Evolutionary conservation across 2,888 invertebrate species (phyloP).

Genomic region (Papilio demoleus): DNA sequence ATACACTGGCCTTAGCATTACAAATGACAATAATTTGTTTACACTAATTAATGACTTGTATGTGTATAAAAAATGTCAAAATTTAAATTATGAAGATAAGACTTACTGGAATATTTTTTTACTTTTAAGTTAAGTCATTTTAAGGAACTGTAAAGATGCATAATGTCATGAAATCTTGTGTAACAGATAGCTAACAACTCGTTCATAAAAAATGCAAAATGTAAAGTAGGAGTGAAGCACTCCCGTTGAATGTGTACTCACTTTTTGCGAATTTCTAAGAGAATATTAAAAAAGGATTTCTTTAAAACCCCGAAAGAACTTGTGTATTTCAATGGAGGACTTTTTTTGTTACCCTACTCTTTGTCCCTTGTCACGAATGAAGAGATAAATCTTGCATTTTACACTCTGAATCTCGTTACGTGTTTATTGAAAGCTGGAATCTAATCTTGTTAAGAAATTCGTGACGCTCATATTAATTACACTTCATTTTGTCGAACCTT

Average conservation of each 20-base stretch:
- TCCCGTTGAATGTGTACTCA: constrained; percentile 44
- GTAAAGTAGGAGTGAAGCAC: constrained; percentile 5
- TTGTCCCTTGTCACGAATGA: constrained; percentile 53
- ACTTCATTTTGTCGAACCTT: constrained; percentile 1
- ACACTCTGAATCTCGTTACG: constrained; percentile 66
- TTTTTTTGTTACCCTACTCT: constrained; percentile 59
- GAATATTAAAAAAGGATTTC: constrained; percentile 65
- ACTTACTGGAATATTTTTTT: too few relatives aligned
- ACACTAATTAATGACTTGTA: too few relatives aligned
- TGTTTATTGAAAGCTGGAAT: constrained; percentile 66
- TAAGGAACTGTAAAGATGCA: not conserved
- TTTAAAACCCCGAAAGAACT: constrained; percentile 65
- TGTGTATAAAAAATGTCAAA: too few relatives aligned
- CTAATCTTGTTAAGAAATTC: constrained; percentile 57
- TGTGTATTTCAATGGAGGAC: constrained; percentile 69
- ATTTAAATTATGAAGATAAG: too few relatives aligned
- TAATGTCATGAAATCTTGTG: not conserved
- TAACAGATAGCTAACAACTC: constrained; percentile 5
- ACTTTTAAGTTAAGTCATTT: not conserved
- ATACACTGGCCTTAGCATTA: too few relatives aligned
- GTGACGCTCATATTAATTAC: constrained; percentile 50
- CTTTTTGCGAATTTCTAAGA: constrained; percentile 55
- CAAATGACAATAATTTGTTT: too few relatives aligned
- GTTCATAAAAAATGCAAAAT: constrained; percentile 18
- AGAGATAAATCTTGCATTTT: constrained; percentile 74